Base-by-base conservation (phyloP, 2,797 vertebrate genomes). In the Clarias laeviceps region DNA sequence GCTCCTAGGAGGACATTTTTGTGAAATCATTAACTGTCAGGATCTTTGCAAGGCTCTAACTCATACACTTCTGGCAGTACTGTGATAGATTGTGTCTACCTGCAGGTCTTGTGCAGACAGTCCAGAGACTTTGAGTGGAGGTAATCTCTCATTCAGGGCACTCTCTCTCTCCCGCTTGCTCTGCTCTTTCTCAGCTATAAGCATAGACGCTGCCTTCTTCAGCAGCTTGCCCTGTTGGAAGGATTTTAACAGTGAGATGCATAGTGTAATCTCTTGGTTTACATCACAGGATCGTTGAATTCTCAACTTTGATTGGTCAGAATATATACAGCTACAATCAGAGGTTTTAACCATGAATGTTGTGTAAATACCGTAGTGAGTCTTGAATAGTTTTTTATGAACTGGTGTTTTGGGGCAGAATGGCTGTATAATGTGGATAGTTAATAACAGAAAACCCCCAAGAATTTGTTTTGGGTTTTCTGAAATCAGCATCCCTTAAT, bases 171-270 rank as follows among this genome's bases (percentile, higher is more conserved):
- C 92, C 59, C 80, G 88, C 76, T 90, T 88, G 24, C 74, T 87
- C 64, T 91, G 90, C 68, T 86, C 88, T 59, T 61, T 85, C 82
- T 93, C 93, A 56, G 68, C 88, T 78, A 90, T 84, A 15, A 93
- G 82, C 87, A 92, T 90, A 29, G 90, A 89, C 5, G 59, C 81
- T 22, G 91, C 93, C 88, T 90, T 91, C 72, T 87, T 88, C 72
- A 93, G 87, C 85, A 93, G 88, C 85, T 92, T 91, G 86, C 88
- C 87, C 93, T 93, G 82, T 76, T 69, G n/a, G 22, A 69, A 64
- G 9, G 11, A 76, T 50, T 64, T 54, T 29, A 12, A 72, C 29
- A 54, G 14, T 82, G 9, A 85, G 37, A 14, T 40, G 8, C 1
- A 50, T 0, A 72, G 40, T 32, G 18, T 29, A 40, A 45, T 59